Base-by-base conservation (phyloP, 2,113 vertebrate genomes). In the Macheiramphus alcinus region DNA sequence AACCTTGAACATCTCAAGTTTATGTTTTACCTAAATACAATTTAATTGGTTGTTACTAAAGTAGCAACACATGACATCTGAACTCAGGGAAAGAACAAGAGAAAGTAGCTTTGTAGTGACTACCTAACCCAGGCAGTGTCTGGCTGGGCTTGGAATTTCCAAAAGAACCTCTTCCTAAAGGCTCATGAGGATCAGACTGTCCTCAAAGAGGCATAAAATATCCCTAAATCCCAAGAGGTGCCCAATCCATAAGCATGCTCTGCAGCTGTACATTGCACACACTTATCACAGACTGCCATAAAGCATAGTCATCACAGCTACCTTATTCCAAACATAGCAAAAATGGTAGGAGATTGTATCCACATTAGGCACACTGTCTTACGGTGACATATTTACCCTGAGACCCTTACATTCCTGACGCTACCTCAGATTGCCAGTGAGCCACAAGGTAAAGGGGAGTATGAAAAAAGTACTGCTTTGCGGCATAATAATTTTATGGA, bases 331-430 rank as follows among this genome's bases (percentile, higher is more conserved):
- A 42, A 36, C 12, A 10, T 1, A 34, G 20, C 16, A 55, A 29
- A 80, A 70, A 20, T 42, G 42, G 21, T 29, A 55, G 52, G 62
- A 67, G 32, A 6, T 8, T 5, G 10, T 36, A n/a, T 66, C 59
- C 11, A 1, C 3, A 0, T 26, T 17, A 19, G 52, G 19, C 26
- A 61, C 2, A 0, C 13, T 78, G 40, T n/a, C 6, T 65, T 55
- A 42, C 2, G 8, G 26, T 74, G 56, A 61, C 4, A 1, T 58
- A n/a, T 32, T 67, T 82, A 23, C 36, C 43, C 14, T 36, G 43
- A 40, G 23, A 16, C 38, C 21, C 9, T 65, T 73, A 13, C 13
- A 11, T 48, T 80, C 23, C 42, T 85, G 31, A 48, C n/a, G 15
- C 7, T 63, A 6, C 43, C 16, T 86, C 75, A 56, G n/a, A 5